Evolutionary conservation across 53 echinoderm and acorn worm species (phyloP), one percentile per base, ranked within the genome.

Genomic region (Pentamera pediparva): DNA sequence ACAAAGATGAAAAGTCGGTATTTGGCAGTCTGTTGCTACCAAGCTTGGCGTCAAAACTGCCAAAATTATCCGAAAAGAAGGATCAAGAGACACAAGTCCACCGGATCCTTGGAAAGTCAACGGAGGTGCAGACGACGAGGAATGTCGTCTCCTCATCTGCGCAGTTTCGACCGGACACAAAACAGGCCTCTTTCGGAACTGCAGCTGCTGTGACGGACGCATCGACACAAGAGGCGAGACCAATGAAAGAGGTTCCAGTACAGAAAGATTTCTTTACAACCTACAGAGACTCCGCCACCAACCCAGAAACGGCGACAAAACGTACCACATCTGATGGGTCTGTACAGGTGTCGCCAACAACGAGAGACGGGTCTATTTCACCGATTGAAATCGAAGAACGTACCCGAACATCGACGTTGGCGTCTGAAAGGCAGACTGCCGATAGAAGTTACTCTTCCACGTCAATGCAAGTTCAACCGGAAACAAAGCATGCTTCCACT

Each of bases 1-100:
- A 31, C 11, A 54, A 45, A 32, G 47, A 39, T 24, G 67, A 67
- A 27, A 67, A 41, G 25, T 67, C 65, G 26, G 65, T 65, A 5
- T 65, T 65, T 28, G 19, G 40, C 27, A 38, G 12, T 39, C n/a
- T n/a, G n/a, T n/a, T n/a, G n/a, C n/a, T n/a, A n/a, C n/a, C n/a
- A n/a, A n/a, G n/a, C 45, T 43, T 67, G 31, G 39, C 22, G 2
- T 47, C 67, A 29, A 43, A 41, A 43, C 45, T 32, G n/a, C n/a
- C n/a, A n/a, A 41, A 26, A 40, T 8, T 39, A 37, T 3, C 38
- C 12, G 65, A 65, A 27, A 39, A 41, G 15, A 65, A 28, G 18
- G 40, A 27, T 24, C 65, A 65, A 34, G 65, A 17, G 40, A 15
- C 40, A 39, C 65, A 39, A 40, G 65, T 37, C 27, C 43, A 65